phyloP scores from a whole-genome alignment of 2,113 vertebrate species.

The Bujurquina vittata region DNA sequence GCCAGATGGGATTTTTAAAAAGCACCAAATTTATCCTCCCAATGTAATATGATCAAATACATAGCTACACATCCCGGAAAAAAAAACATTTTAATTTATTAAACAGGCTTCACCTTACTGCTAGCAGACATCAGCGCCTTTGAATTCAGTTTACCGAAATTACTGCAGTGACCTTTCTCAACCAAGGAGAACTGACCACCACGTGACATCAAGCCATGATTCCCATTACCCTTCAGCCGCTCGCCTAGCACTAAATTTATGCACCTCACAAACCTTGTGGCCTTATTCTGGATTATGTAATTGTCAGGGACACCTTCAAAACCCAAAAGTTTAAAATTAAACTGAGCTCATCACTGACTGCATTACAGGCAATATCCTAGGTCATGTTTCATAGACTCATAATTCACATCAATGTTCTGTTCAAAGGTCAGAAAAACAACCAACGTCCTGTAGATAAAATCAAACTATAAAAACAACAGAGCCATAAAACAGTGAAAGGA shows the following conservation, averaged over 20 bases:
- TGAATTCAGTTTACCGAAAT: not conserved
- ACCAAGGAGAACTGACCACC: too few species aligned
- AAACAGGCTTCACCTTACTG: not conserved
- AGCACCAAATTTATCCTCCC: not conserved
- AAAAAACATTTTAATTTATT: too few species aligned
- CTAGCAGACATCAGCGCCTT: not conserved
- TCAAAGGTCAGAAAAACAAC: not conserved
- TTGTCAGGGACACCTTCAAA: not conserved
- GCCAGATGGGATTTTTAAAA: too few species aligned
- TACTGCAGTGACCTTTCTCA: accelerated
- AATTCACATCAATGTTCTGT: not conserved
- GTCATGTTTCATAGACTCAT: not conserved
- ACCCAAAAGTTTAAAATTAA: not conserved
- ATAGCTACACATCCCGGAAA: too few species aligned
- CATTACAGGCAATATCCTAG: not conserved
- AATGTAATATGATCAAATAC: too few species aligned
- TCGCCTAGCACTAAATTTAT: not conserved
- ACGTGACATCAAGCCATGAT: not conserved
- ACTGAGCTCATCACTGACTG: not conserved
- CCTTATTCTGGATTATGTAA: not conserved
- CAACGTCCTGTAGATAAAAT: not conserved
- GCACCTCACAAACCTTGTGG: not conserved
- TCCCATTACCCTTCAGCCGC: not conserved
- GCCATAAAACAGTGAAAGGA: not conserved
- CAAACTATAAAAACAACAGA: not conserved